Conservation (phyloP, 1,140 invertebrate species). For the Homalodisca vitripennis region DNA sequence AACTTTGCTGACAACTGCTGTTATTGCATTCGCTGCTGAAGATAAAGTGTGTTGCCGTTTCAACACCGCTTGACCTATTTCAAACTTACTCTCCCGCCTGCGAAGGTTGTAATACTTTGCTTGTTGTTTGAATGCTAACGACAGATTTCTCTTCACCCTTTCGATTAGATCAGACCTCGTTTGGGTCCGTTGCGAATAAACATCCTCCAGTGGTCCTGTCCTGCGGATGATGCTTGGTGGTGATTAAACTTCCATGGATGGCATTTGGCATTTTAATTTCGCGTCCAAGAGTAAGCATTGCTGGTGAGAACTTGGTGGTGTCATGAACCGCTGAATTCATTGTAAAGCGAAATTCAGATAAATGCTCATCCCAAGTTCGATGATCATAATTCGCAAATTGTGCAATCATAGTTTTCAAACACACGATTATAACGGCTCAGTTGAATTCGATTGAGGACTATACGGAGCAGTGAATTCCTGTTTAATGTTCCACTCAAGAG, state of each 20-base stretch:
- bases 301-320: slow-evolving; percentile 46
- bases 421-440: slow-evolving; percentile 49
- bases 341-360: slow-evolving; percentile 48
- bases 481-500: background rate
- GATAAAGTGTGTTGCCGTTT: background rate
- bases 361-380: slow-evolving; percentile 43
- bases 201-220: background rate
- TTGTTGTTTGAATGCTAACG: background rate
- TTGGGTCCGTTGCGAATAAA: background rate
- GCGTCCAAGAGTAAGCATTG: slow-evolving; percentile 46
- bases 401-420: slow-evolving; percentile 47
- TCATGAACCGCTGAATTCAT: slow-evolving; percentile 48
- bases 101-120: slow-evolving; percentile 16
- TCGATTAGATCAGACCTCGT: too few species aligned
- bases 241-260: background rate
- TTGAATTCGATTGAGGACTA: slow-evolving; percentile 48
- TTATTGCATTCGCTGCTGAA: background rate
- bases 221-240: background rate
- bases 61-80: background rate
- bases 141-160: background rate
- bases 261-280: slow-evolving; percentile 40
- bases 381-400: slow-evolving; percentile 47
- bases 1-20: background rate
- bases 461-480: slow-evolving; percentile 39
- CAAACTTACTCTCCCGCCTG: background rate